These are phyloP conservation scores for Chroicocephalus ridibundus DNA, from an alignment of 2,113 vertebrate species.

Conservation along the genomic window DNA sequence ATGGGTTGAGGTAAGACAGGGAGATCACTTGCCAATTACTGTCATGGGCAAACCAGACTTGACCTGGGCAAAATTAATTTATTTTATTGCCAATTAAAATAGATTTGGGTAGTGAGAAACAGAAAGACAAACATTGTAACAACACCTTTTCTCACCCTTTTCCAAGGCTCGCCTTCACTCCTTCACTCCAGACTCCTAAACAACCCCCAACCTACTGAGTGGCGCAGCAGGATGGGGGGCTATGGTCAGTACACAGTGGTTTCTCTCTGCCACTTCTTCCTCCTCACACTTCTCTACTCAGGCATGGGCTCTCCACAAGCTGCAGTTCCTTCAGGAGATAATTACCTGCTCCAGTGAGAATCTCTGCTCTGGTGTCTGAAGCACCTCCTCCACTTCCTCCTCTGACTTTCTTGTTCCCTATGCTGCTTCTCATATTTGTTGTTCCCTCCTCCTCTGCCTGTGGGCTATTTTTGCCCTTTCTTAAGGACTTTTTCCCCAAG, in stretches of 20 bases:
- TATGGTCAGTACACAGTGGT: neutral
- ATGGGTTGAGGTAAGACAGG: neutral
- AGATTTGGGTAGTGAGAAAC: neutral
- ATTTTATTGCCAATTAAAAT: neutral
- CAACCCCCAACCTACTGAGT: rapidly evolving
- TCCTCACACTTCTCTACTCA: neutral
- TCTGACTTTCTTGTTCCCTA: neutral
- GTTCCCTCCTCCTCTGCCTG: neutral
- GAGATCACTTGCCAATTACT: neutral
- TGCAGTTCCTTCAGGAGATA: neutral
- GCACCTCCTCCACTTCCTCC: neutral
- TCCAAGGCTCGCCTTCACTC: neutral
- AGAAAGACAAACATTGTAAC: neutral
- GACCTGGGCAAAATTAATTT: neutral
- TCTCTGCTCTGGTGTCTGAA: neutral
- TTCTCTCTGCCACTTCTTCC: neutral
- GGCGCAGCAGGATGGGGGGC: rapidly evolving
- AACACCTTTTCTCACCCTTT: neutral
- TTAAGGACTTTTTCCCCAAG: rapidly evolving
- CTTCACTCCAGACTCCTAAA: neutral
- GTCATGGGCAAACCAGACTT: neutral
- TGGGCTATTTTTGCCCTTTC: neutral
- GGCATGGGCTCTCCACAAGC: rapidly evolving
- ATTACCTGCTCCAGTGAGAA: neutral
- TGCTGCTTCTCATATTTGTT: neutral